A percentile compares a stretch with the other conserved stretches of the same genome.
These are phyloP conservation scores for Chlamydotis undulata DNA, from an alignment of 2,113 vertebrate species.

Conservation along the genomic window DNA sequence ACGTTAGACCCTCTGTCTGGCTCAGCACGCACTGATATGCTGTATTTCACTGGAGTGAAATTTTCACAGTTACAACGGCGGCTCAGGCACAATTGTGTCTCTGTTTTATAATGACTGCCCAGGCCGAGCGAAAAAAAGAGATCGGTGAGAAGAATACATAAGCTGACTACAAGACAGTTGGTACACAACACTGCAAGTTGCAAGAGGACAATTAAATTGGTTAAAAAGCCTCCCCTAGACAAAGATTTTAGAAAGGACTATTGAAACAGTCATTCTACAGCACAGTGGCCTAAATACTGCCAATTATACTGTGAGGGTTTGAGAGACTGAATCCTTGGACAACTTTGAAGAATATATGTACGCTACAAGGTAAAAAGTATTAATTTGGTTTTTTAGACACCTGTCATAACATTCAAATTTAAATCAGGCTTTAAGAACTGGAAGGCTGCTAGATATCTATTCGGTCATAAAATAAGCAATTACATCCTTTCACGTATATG, in stretches of 20 bases:
- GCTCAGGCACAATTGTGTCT: background rate
- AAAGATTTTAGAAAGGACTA: background rate
- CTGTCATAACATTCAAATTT: background rate
- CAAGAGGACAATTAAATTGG: background rate
- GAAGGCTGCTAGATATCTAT: background rate
- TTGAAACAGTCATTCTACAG: background rate
- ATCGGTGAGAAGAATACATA: background rate
- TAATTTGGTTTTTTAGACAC: background rate
- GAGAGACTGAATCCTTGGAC: background rate
- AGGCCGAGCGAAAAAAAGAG: background rate
- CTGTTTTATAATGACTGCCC: background rate
- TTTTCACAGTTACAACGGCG: background rate
- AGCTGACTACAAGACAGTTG: background rate
- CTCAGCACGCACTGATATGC: background rate
- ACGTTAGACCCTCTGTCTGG: background rate
- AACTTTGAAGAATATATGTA: background rate
- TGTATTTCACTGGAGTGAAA: background rate
- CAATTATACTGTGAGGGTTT: background rate
- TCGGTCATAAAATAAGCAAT: background rate
- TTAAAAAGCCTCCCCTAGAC: background rate
- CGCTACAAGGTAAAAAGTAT: background rate
- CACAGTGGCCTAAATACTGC: background rate
- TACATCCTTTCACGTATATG: fast-evolving
- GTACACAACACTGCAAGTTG: background rate
- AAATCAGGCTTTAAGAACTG: background rate